A percentile compares a stretch with the other conserved stretches of the same genome.
Conservation (phyloP, 2,888 invertebrate species). For the Lasius fuliginosus region DNA sequence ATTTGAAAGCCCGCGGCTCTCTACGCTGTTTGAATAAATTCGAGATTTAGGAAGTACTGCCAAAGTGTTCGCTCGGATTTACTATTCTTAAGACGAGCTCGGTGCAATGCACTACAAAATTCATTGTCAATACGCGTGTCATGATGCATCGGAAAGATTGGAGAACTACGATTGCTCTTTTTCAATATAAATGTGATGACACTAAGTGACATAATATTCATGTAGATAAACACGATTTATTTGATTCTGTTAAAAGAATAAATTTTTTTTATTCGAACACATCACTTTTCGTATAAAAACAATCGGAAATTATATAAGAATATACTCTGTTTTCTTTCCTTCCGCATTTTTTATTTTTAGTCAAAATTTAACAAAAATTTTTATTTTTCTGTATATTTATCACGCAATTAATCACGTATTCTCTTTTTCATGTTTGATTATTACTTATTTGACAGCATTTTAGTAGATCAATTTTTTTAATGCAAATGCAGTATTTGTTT, state of each 20-base stretch:
- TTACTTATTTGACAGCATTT: not conserved
- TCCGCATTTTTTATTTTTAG: not conserved
- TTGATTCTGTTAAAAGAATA: not conserved
- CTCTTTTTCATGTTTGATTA: not conserved
- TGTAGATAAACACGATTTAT: slow-evolving; percentile 19
- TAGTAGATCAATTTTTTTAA: not conserved
- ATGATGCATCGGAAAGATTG: slow-evolving; percentile 28
- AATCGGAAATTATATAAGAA: not conserved
- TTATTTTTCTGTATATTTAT: not conserved
- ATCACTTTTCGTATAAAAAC: not conserved
- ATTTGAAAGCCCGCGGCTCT: slow-evolving; percentile 60
- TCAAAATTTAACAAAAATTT: not conserved
- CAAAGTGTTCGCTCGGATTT: slow-evolving; percentile 50
- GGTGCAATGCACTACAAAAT: slow-evolving; percentile 17
- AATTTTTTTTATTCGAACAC: too few species aligned
- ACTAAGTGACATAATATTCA: not conserved
- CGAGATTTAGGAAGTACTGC: slow-evolving; percentile 51
- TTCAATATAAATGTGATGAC: not conserved
- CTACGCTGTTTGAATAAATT: slow-evolving; percentile 67
- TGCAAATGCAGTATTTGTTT: not conserved
- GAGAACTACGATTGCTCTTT: not conserved
- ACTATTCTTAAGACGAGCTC: slow-evolving; percentile 51
- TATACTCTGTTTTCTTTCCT: not conserved
- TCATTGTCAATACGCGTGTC: slow-evolving; percentile 46
- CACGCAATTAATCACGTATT: not conserved